A percentile compares a stretch with the other conserved stretches of the same genome.
Conservation (phyloP, 1,140 invertebrate species). For the Brachionus sp. region DNA sequence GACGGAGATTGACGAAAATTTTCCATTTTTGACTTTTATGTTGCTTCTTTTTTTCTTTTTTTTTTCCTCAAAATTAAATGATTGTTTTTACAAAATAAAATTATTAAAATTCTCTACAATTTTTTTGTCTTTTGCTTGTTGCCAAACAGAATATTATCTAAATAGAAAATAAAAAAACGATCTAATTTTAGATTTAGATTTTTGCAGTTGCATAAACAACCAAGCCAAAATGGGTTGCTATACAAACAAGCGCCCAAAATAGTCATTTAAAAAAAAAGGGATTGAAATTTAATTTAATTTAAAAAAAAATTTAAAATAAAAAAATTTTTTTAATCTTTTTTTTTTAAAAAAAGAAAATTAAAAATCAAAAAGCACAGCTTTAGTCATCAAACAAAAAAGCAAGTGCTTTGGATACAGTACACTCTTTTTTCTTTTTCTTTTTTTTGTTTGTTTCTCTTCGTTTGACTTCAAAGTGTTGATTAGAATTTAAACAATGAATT, state of each 20-base stretch:
- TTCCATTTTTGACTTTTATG: not conserved
- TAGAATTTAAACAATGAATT: not conserved
- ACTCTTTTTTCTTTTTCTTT: no score
- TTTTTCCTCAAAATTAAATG: not conserved
- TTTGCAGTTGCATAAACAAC: not conserved
- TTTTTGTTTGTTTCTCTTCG: no score
- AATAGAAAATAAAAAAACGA: not conserved
- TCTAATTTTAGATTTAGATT: slow-evolving; percentile 23
- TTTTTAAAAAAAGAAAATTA: not conserved
- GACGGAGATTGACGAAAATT: not conserved
- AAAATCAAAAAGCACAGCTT: not conserved
- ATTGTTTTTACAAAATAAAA: not conserved
- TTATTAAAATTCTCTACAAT: not conserved
- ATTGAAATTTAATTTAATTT: not conserved
- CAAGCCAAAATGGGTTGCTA: not conserved
- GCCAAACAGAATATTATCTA: slow-evolving; percentile 15
- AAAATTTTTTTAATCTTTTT: not conserved
- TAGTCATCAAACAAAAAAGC: not conserved
- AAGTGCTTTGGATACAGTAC: not conserved
- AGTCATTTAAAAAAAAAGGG: not conserved
- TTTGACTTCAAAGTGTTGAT: not conserved
- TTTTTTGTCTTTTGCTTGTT: not conserved
- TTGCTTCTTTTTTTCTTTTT: not conserved
- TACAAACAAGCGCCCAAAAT: not conserved
- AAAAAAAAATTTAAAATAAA: not conserved